Evolutionary conservation across 1,140 invertebrate genomes (phyloP).

Genomic region (Potamilus streckersoni): DNA sequence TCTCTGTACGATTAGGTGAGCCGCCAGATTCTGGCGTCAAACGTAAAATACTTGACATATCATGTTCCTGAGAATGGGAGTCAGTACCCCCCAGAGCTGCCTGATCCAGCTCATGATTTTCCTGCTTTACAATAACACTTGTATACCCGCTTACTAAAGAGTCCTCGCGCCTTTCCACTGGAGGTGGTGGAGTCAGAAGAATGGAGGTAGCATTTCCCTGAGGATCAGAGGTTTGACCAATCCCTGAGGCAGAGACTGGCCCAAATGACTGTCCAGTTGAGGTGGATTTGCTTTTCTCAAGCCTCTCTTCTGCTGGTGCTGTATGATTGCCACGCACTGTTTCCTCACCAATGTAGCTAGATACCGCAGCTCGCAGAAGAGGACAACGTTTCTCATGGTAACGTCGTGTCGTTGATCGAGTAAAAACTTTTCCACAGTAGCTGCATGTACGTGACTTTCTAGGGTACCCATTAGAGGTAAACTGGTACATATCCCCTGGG

Average conservation of each 20-base stretch:
- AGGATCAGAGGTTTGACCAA: constrained; percentile 20
- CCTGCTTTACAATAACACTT: constrained; percentile 45
- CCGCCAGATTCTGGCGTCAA: constrained; percentile 15
- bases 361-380: constrained; percentile 49
- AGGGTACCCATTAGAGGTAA: constrained; percentile 59
- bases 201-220: constrained; percentile 37
- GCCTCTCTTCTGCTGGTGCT: constrained; percentile 10
- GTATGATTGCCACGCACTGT: constrained; percentile 22
- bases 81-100: constrained; percentile 11
- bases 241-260: constrained; percentile 20
- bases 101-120: constrained; percentile 37
- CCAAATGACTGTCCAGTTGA: constrained; percentile 30
- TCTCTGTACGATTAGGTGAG: constrained; percentile 11
- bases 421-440: constrained; percentile 62
- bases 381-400: constrained; percentile 63
- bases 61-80: constrained; percentile 8
- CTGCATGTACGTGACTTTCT: constrained; percentile 61
- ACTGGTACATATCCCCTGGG: constrained; percentile 59
- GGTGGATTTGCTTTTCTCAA: not conserved
- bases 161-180: constrained; percentile 14
- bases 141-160: constrained; percentile 28
- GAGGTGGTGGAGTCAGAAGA: constrained; percentile 22
- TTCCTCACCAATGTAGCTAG: constrained; percentile 46
- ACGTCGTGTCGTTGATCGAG: constrained; percentile 59
- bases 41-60: constrained; percentile 18